Evolutionary conservation across 2,113 vertebrate genomes (phyloP), one percentile per base, ranked within the genome.

Genomic region (Pipra filicauda): DNA sequence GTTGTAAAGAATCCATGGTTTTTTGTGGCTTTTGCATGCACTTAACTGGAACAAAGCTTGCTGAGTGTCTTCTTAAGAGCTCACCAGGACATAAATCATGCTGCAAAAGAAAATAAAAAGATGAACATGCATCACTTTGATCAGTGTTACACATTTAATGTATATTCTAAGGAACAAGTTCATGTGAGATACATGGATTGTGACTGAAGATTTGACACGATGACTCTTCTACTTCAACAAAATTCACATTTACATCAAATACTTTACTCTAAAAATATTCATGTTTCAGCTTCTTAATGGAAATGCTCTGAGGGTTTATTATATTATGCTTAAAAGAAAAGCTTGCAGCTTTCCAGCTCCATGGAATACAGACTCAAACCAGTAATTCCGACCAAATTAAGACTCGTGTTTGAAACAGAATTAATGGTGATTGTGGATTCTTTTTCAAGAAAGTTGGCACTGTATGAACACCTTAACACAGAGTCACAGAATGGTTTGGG

Each of bases 1-100:
- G 39, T 95, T 65, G 95, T 91, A 97, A 88, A 97, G 97, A 98
- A 97, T 97, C 97, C 97, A 74, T 91, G 44, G 5, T 64, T 70
- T 85, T 85, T 85, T 93, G 97, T 96, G 97, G 97, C 97, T 97
- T 97, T 97, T 97, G 97, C 98, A 98, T 98, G 98, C 98, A 98
- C 96, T 95, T 97, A 96, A 96, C 95, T 97, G 97, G 97, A 97
- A 95, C 94, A 96, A 73, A 75, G 88, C 97, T 98, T 92, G 96
- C 92, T 51, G 74, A 46, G 58, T 24, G 75, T 94, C 95, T 85
- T 97, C 95, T 98, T 99, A 99, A 88, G 99, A 99, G 98, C 99
- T 99, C 98, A 99, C 99, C 98, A 99, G 97, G 88, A 99, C 99
- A 79, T 99, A 99, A 98, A 99, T 99, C 99, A 99, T 99, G 97